phyloP scores from a whole-genome alignment of 1,140 invertebrate species.

The Euglossa dilemma region DNA sequence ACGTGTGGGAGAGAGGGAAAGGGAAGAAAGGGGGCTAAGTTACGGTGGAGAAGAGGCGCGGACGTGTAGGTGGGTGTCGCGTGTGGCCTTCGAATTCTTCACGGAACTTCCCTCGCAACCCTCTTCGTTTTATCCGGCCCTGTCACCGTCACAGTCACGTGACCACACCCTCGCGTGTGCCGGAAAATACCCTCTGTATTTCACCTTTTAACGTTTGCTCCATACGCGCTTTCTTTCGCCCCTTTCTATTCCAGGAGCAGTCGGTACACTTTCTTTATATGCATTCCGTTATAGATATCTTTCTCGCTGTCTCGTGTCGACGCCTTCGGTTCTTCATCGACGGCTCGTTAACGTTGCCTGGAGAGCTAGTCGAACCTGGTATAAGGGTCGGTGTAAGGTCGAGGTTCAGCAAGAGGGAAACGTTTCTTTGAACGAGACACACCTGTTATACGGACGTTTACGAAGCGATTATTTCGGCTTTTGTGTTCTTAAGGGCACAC shows the following conservation, averaged over 20 bases:
- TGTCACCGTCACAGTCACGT: slow-evolving; percentile 57
- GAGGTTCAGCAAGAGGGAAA: neutral
- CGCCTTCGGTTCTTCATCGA: neutral
- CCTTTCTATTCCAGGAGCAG: neutral
- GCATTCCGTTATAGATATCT: neutral
- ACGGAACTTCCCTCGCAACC: slow-evolving; percentile 48
- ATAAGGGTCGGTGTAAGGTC: no score
- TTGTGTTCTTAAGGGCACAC: neutral
- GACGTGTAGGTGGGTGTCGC: slow-evolving; percentile 37
- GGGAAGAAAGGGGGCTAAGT: neutral
- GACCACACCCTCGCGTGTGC: slow-evolving; percentile 54
- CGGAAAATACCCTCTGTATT: slow-evolving; percentile 27
- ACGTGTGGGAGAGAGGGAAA: neutral
- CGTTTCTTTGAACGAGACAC: neutral
- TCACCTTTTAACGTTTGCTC: slow-evolving; percentile 44
- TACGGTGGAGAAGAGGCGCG: slow-evolving; percentile 3
- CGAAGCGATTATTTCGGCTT: neutral
- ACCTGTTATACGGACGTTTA: neutral
- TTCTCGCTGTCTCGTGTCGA: neutral
- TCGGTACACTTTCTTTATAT: neutral
- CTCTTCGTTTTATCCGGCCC: slow-evolving; percentile 31
- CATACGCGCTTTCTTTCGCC: neutral
- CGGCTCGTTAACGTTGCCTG: neutral
- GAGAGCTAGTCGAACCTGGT: no score
- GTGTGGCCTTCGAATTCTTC: slow-evolving; percentile 62